A percentile compares a stretch with the other conserved stretches of the same genome.
phyloP scores from a whole-genome alignment of 37 sponge, comb jelly and placozoan genomes.

The Agelas oroides region DNA sequence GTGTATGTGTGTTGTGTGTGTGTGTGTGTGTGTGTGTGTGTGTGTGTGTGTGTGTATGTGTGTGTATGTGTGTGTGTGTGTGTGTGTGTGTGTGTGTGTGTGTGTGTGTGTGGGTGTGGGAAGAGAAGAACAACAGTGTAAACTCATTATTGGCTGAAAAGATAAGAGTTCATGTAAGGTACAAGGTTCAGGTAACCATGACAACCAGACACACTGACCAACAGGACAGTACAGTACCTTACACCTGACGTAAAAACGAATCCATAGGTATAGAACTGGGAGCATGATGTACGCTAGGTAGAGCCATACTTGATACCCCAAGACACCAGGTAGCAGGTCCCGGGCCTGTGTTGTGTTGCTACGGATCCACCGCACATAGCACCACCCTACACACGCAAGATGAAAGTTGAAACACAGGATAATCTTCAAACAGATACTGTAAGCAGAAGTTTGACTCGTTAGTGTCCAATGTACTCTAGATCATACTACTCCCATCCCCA shows the following conservation, averaged over 20 bases:
- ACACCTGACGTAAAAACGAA: constrained; percentile 33
- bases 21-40: constrained; percentile 32
- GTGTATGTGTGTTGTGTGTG: neutral
- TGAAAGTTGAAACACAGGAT: too few species aligned
- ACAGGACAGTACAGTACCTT: constrained; percentile 6
- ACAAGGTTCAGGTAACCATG: too few species aligned
- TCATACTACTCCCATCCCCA: too few species aligned
- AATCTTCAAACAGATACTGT: too few species aligned
- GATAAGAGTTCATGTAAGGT: too few species aligned
- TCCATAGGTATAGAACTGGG: constrained; percentile 51
- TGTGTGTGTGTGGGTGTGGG: too few species aligned
- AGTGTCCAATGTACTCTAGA: too few species aligned
- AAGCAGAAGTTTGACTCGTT: too few species aligned
- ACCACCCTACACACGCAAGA: constrained; percentile 22
- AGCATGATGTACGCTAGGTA: constrained; percentile 59
- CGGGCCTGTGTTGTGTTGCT: neutral
- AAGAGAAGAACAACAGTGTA: too few species aligned
- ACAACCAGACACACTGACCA: too few species aligned
- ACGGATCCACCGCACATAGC: constrained; percentile 3
- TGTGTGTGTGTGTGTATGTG: constrained; percentile 21
- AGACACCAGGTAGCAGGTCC: neutral
- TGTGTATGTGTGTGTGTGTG: constrained; percentile 9
- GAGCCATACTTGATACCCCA: constrained; percentile 64
- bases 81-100: too few species aligned
- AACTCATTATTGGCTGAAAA: too few species aligned